Evolutionary conservation across 1,140 invertebrate species (phyloP).

Genomic region (Vollenhovia emeryi): DNA sequence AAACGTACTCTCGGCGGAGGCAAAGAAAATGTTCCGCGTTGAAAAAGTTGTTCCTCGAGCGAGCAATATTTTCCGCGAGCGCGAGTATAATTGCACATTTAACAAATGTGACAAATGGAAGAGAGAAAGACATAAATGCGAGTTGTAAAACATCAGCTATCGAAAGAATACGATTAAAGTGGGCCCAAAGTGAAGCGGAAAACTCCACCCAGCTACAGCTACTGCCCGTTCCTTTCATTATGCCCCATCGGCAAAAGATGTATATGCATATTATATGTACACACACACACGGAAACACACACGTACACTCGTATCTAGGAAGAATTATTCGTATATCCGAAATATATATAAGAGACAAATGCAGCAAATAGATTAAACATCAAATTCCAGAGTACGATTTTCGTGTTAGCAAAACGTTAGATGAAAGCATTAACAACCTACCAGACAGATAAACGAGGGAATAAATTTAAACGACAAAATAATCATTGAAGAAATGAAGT

Average conservation of each 20-base stretch:
- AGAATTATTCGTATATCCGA: constrained; percentile 67
- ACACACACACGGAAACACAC: constrained; percentile 73
- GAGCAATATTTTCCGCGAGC: constrained; percentile 15
- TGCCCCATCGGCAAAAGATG: constrained; percentile 61
- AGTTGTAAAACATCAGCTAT: constrained; percentile 24
- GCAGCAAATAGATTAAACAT: constrained; percentile 81
- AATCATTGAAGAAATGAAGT: constrained; percentile 57
- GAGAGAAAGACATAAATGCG: constrained; percentile 52
- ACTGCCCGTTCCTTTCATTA: constrained; percentile 62
- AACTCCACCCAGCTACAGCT: constrained; percentile 63
- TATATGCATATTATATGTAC: constrained; percentile 76
- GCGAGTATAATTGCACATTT: constrained; percentile 42
- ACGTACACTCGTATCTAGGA: constrained; percentile 72
- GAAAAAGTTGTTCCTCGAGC: neutral
- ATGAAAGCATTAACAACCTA: constrained; percentile 83
- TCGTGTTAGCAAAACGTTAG: constrained; percentile 82
- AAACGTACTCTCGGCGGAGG: neutral
- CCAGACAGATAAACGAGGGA: constrained; percentile 74
- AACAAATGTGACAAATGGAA: constrained; percentile 33
- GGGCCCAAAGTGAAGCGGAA: constrained; percentile 58
- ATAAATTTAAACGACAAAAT: constrained; percentile 59
- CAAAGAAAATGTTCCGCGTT: neutral
- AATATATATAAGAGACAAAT: constrained; percentile 79
- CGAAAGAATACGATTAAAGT: constrained; percentile 33
- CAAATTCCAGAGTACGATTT: constrained; percentile 78